Base-by-base conservation (phyloP, 1,140 invertebrate species). In the Pseudobourletiella spinata region DNA sequence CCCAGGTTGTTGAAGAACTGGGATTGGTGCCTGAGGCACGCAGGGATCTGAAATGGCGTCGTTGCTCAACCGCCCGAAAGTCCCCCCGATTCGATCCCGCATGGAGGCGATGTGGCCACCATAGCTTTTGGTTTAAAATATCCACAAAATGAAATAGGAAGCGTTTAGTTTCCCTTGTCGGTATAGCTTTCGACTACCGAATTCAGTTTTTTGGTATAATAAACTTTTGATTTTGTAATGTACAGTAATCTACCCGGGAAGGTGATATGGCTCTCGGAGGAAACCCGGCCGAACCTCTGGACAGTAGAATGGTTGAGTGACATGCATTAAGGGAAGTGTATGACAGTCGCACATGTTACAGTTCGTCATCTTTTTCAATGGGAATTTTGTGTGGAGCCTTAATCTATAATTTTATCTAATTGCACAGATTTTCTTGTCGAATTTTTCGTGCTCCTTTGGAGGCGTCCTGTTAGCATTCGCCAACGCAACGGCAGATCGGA, bases 31-130 rank as follows among this genome's bases (percentile, higher is more conserved):
- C 42, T 66, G 67, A 44, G 67, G 46, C 11, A 62, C 59, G 26
- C 67, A 69, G 11, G 67, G 67, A 57, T 69, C 67, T 42, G 64
- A 59, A 8, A 69, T 29, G 16, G 48, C 43, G 22, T 66, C 67
- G 15, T 55, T 14, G 3, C 35, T 43, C 14, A 66, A 16, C 22
- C 56, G 24, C 2, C 67, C 67, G 44, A 63, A 61, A n/a, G 56
- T 59, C 16, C 57, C 64, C 18, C 67, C 67, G 35, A 32, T 52
- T 20, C 67, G 29, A 14, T 61, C 57, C 28, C 58, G 32, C 54
- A 59, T 54, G 11, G 67, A 59, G 24, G 67, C 60, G 16, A 69
- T 30, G 29, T 54, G 57, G 8, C 61, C 55, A 2, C 25, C 39
- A 28, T 63, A 57, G 24, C 39, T 44, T 18, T 18, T 18, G 15